Evolutionary conservation across 1,140 invertebrate genomes (phyloP), one percentile per base, ranked within the genome.

Genomic region (Drosophila mojavensis): DNA sequence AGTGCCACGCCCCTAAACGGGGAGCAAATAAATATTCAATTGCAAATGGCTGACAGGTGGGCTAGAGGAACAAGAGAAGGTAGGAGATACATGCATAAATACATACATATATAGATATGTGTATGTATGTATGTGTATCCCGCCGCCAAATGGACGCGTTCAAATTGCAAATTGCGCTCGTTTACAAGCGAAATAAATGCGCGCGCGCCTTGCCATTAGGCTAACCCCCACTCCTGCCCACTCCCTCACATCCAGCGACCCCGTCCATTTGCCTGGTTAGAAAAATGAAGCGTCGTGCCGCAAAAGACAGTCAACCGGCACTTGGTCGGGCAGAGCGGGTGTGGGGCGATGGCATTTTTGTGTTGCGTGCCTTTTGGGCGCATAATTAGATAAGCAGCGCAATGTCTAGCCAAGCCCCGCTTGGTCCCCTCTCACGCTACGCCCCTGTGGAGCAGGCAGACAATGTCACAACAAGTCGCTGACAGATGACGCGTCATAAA

Each of bases 401-500:
- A 75, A 66, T 47, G 66, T 68, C 80, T 75, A 70, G 70, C 51
- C 63, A 68, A 68, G 64, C 64, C 55, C 50, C 41, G 59, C 43
- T 2, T 2, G 15, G 5, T 4, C 17, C 13, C 39, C n/a, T 5
- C 28, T 11, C 15, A 20, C 15, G 43, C 43, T 7, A 20, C 7
- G 4, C 39, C 28, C 36, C 7, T 20, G 24, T 41, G 15, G 7
- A 4, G 24, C 7, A 11, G 28, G 15, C 51, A 56, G 58, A 63
- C 65, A 62, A 39, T 72, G 81, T 78, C 82, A 78, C 81, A 85
- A 86, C 82, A 61, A 86, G 82, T 83, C 68, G 82, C 76, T 85
- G 82, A 85, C 82, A 85, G 82, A 85, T 85, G 82, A 72, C 85
- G 82, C 82, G 75, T 85, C 82, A 85, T 85, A 85, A 85, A 85